Percentiles rank a stretch among this genome's conserved stretches.
Evolutionary conservation across 64 coral and sea anemone genomes (phyloP).

Genomic region (Platygyra sinensis): DNA sequence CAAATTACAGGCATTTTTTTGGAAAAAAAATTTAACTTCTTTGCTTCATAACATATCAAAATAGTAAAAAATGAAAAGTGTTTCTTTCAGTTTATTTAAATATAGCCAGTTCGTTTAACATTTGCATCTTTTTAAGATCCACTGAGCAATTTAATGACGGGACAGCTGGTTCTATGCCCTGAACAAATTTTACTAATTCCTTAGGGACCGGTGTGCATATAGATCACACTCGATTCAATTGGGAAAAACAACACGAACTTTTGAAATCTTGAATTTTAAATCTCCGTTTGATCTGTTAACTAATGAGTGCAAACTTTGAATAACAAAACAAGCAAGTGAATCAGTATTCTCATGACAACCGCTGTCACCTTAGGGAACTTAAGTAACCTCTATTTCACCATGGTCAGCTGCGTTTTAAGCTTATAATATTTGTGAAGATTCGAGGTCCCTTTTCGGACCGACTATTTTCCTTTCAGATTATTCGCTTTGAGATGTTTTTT

Average conservation of each 20-base stretch:
- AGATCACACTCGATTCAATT: no score
- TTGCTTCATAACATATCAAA: background rate
- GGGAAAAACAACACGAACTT: background rate
- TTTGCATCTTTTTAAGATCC: background rate
- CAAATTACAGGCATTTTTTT: background rate
- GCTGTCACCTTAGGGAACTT: background rate
- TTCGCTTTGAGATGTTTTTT: background rate
- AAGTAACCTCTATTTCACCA: background rate
- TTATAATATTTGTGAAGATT: background rate
- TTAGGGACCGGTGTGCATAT: background rate
- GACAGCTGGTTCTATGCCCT: background rate
- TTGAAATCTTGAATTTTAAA: slow-evolving; percentile 30
- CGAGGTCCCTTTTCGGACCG: background rate
- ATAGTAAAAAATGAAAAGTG: background rate
- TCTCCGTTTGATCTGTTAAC: slow-evolving; percentile 1
- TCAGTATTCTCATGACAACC: background rate
- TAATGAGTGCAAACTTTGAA: background rate
- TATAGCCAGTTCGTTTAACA: background rate
- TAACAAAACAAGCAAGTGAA: slow-evolving; percentile 12
- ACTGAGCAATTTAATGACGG: background rate
- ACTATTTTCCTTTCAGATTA: background rate
- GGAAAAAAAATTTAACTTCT: background rate
- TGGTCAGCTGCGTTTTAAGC: background rate
- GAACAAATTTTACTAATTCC: background rate
- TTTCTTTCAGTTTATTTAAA: background rate